These are phyloP conservation scores for Aplocera efformata DNA, from an alignment of 2,888 invertebrate species.

Conservation along the genomic window DNA sequence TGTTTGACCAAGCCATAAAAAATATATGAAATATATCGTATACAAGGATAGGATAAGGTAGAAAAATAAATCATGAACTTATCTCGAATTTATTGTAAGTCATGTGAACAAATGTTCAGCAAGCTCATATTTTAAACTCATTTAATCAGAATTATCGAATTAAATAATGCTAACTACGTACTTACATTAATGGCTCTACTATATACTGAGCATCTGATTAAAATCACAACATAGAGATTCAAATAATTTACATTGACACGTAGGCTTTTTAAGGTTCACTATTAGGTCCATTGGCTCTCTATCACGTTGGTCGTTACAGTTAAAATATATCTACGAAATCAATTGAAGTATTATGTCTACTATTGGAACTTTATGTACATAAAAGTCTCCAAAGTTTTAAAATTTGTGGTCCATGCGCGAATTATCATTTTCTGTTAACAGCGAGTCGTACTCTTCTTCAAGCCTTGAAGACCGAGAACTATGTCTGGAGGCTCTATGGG, in stretches of 20 bases:
- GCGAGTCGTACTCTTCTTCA: conserved; percentile 82
- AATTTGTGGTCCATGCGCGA: conserved; percentile 62
- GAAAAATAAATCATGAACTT: background rate
- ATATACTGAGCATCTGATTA: conserved; percentile 60
- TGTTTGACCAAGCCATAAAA: too few species aligned
- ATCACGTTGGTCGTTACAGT: conserved; percentile 1
- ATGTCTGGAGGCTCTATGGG: conserved; percentile 75
- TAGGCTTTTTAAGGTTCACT: conserved; percentile 19
- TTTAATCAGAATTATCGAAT: conserved; percentile 35
- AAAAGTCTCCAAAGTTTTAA: conserved; percentile 33
- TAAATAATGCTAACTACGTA: conserved; percentile 56
- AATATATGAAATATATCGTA: too few species aligned
- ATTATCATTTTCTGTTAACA: conserved; percentile 73
- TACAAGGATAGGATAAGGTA: background rate
- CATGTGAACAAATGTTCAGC: conserved; percentile 77
- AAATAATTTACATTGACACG: conserved; percentile 37
- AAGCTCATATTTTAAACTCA: conserved; percentile 45
- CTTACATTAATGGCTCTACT: conserved; percentile 37
- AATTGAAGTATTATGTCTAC: background rate
- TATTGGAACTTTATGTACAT: background rate
- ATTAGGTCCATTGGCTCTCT: conserved; percentile 20
- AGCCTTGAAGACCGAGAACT: conserved; percentile 68
- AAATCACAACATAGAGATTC: conserved; percentile 60
- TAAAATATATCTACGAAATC: background rate
- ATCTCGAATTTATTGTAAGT: conserved; percentile 43